Base-by-base conservation (phyloP, 2,888 invertebrate species). In the Drosophila rubida region DNA sequence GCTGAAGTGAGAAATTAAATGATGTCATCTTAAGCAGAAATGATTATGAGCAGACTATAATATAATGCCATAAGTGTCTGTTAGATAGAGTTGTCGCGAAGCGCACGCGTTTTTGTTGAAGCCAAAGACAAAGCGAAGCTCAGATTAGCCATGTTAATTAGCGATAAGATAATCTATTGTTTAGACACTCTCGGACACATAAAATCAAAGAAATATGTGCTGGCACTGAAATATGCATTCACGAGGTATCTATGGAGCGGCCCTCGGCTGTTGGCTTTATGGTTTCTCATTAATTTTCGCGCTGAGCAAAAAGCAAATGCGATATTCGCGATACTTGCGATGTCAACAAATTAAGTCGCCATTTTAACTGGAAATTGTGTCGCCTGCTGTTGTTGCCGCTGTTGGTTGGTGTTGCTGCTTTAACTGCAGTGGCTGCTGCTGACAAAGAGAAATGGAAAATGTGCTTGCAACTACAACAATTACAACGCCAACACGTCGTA, bases 331-430 rank as follows among this genome's bases (percentile, higher is more conserved):
- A 75, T 66, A 79, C 68, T 60, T 73, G 87, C 69, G 57, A 60
- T 71, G 84, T 86, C 87, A 84, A 78, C 82, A 85, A 77, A 75
- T 85, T 80, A 65, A 65, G 78, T 71, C 77, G 85, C 87, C 81
- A 84, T 83, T 84, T 83, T 84, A 80, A 57, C 84, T 86, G 84
- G 78, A 80, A 86, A 86, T 76, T 76, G 78, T 82, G 82, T 77
- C 86, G 80, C 49, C 41, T 54, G 49, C 23, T 55, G 48, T 30
- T 59, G 59, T 27, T 50, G 55, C 37, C 32, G 39, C 16, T 49
- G 32, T 19, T n/a, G n/a, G n/a, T n/a, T n/a, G n/a, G n/a, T n/a
- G n/a, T n/a, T n/a, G n/a, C n/a, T n/a, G n/a, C n/a, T n/a, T n/a
- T n/a, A n/a, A n/a, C n/a, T n/a, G n/a, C n/a, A n/a, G n/a, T n/a